These are phyloP conservation scores for Solenopsis fugax DNA, from an alignment of 1,140 invertebrate species.

Conservation along the genomic window DNA sequence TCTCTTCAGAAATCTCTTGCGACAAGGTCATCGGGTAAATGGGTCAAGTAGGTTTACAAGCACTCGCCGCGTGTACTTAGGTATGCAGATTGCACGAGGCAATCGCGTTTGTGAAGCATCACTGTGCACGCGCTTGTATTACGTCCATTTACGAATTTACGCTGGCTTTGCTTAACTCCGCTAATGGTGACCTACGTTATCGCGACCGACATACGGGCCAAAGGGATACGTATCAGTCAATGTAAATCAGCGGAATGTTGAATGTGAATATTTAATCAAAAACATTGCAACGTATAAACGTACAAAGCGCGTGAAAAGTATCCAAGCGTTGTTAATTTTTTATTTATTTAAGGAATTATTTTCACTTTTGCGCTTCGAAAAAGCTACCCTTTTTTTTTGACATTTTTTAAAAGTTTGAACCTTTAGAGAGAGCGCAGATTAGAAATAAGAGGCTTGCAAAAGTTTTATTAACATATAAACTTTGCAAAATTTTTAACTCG, in stretches of 20 bases:
- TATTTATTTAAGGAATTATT: neutral
- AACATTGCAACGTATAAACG: neutral
- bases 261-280: neutral
- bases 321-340: neutral
- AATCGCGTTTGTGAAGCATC: conserved; percentile 37
- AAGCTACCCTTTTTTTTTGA: no score
- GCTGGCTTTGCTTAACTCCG: conserved; percentile 32
- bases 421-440: no score
- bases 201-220: neutral
- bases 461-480: no score
- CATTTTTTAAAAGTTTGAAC: no score
- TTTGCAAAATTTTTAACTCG: no score
- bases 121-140: conserved; percentile 45
- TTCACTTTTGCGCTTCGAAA: no score
- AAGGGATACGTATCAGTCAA: conserved; percentile 4
- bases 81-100: conserved; percentile 73
- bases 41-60: conserved; percentile 76
- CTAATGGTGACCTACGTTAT: conserved; percentile 1
- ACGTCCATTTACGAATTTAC: conserved; percentile 67
- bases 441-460: no score
- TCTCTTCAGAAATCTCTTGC: conserved; percentile 67
- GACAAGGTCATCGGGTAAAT: conserved; percentile 80
- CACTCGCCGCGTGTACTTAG: conserved; percentile 65
- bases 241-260: conserved; percentile 1
- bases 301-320: neutral